Conservation (phyloP, 2,888 invertebrate species). For the Protula sp. region DNA sequence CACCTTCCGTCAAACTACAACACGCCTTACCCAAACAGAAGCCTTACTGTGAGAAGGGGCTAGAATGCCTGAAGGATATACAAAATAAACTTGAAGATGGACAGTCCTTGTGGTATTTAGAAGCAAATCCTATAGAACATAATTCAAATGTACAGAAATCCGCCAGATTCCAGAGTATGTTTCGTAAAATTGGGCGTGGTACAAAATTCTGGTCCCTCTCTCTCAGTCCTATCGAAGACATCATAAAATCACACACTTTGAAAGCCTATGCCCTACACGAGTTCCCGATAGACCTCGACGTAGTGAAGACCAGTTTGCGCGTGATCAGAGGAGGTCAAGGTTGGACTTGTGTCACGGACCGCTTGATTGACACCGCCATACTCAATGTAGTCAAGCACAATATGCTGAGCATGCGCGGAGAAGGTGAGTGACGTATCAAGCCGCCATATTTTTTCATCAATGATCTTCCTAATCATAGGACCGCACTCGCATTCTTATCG, state of each 20-base stretch:
- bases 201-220: background rate
- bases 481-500: too few relatives aligned
- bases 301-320: background rate
- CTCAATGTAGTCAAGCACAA: background rate
- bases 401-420: too few relatives aligned
- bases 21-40: constrained; percentile 6
- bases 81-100: background rate
- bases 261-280: background rate
- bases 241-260: background rate
- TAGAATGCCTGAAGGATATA: background rate
- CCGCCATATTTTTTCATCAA: too few relatives aligned
- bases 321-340: background rate
- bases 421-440: too few relatives aligned
- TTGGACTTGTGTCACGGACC: background rate
- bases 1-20: background rate
- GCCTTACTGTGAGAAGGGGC: constrained; percentile 2
- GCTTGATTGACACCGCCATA: background rate
- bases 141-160: background rate
- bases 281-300: background rate
- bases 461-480: too few relatives aligned
- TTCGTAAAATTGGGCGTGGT: background rate
- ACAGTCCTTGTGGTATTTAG: constrained; percentile 6
- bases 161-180: background rate
- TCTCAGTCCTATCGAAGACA: background rate
- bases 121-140: background rate